These are phyloP conservation scores for Spicauda simplicius DNA, from an alignment of 2,888 invertebrate species.

Conservation along the genomic window DNA sequence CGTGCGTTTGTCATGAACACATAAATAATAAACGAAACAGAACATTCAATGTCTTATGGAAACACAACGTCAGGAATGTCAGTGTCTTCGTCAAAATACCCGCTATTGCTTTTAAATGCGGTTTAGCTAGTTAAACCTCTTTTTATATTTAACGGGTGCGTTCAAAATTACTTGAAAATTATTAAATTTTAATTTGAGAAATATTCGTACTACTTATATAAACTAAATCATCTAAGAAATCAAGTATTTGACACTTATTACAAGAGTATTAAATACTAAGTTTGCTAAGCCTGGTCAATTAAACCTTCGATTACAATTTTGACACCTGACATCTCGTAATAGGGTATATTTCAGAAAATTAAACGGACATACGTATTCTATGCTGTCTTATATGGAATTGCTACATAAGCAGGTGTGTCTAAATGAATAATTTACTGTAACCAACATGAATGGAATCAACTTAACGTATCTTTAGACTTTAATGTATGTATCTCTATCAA, in stretches of 20 bases:
- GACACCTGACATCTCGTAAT: conserved; percentile 17
- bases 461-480: conserved; percentile 28
- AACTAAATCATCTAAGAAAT: no score
- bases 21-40: no score
- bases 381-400: conserved; percentile 23
- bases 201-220: no score
- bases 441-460: conserved; percentile 34
- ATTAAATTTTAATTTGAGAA: no score
- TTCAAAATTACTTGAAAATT: no score
- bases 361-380: not conserved
- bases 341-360: conserved; percentile 10
- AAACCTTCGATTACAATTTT: conserved; percentile 5
- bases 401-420: conserved; percentile 31
- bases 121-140: no score
- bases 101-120: no score
- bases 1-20: no score
- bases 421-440: conserved; percentile 32
- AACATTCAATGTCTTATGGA: no score
- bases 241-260: not conserved
- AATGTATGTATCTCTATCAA: conserved; percentile 32
- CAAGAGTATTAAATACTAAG: not conserved
- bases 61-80: no score
- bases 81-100: no score
- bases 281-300: conserved; percentile 14
- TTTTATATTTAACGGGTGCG: no score